Percentiles rank a stretch among this genome's conserved stretches.
phyloP scores from a whole-genome alignment of 2,888 invertebrate species.

The Schizotus pectinicornis region DNA sequence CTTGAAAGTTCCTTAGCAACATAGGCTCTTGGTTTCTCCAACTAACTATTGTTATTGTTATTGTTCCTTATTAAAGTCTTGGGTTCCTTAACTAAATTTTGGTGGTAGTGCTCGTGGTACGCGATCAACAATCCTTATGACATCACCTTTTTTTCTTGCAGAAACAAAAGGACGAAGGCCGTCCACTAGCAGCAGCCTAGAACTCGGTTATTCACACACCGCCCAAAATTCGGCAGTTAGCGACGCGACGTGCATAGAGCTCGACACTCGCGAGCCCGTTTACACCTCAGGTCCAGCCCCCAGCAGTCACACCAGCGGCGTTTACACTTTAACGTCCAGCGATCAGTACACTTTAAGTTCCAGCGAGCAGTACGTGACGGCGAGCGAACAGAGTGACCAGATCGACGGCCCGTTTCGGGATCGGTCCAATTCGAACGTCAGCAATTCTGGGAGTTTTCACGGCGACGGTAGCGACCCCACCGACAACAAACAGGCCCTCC shows the following conservation, averaged over 20 bases:
- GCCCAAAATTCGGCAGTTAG: constrained; percentile 84
- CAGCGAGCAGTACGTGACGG: constrained; percentile 47
- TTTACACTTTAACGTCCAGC: constrained; percentile 80
- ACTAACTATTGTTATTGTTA: no score
- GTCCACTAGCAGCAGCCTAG: constrained; percentile 81
- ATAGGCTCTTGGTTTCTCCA: no score
- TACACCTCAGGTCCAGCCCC: constrained; percentile 68
- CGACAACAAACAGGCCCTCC: constrained; percentile 74
- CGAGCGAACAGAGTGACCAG: constrained; percentile 48
- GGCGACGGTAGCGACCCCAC: constrained; percentile 91
- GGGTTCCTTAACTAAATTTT: no score
- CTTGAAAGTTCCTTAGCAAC: constrained; percentile 55
- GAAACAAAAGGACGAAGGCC: constrained; percentile 65
- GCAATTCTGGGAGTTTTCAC: constrained; percentile 79
- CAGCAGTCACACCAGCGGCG: constrained; percentile 85
- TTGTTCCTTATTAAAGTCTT: no score
- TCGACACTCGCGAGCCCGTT: constrained; percentile 63
- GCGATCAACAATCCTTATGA: constrained; percentile 37
- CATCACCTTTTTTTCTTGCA: constrained; percentile 52
- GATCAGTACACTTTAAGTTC: constrained; percentile 58
- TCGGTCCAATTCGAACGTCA: constrained; percentile 79
- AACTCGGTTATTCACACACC: constrained; percentile 85
- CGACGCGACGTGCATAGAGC: constrained; percentile 73
- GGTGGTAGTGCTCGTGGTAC: no score
- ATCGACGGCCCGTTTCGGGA: constrained; percentile 66